These are phyloP conservation scores for Flexamia atlantica DNA, from an alignment of 2,888 invertebrate species.

Conservation along the genomic window DNA sequence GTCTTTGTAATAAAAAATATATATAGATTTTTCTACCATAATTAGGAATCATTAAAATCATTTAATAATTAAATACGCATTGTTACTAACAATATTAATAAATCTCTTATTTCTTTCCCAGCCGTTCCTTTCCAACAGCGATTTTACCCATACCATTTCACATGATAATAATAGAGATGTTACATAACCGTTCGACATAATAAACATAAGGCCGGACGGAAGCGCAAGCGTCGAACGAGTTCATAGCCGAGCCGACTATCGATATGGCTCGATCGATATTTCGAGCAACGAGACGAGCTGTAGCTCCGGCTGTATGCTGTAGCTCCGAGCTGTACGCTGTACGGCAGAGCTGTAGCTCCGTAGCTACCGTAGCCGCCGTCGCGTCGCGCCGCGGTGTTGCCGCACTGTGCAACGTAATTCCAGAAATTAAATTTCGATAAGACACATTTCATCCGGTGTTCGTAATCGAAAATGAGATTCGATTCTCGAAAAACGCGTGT, in stretches of 20 bases:
- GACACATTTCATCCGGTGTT: conserved; percentile 3
- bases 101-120: too few relatives aligned
- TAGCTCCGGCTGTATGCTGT: conserved; percentile 8
- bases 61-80: too few relatives aligned
- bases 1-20: too few relatives aligned
- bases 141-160: too few relatives aligned
- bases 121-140: too few relatives aligned
- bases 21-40: too few relatives aligned
- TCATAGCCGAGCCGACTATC: background rate
- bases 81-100: too few relatives aligned
- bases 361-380: background rate
- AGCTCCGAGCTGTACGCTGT: conserved; percentile 7
- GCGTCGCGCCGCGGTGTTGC: background rate
- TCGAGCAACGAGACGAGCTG: conserved; percentile 14
- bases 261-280: conserved; percentile 16
- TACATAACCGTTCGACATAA: conserved; percentile 16
- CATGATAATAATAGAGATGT: background rate
- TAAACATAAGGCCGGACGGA: conserved; percentile 24
- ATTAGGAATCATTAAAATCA: too few relatives aligned
- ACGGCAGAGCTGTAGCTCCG: conserved; percentile 3
- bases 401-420: conserved; percentile 29
- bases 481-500: background rate
- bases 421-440: conserved; percentile 31
- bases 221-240: background rate
- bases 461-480: background rate